phyloP scores from a whole-genome alignment of 1,140 invertebrate species.

The Pachypsylla venusta region DNA sequence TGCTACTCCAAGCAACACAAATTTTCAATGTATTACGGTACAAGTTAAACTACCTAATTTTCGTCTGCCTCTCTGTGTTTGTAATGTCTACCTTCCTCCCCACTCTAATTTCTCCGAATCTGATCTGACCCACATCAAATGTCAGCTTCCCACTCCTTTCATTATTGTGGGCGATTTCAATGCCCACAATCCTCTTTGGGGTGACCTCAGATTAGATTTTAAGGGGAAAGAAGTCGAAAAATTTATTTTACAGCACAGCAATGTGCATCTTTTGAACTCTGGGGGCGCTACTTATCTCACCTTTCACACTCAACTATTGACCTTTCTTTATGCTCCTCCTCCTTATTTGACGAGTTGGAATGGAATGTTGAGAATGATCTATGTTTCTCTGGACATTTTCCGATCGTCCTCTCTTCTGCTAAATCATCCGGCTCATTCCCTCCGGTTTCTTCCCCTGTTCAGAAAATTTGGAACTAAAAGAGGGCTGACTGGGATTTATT shows the following conservation, averaged over 20 bases:
- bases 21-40: background rate
- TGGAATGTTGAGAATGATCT: background rate
- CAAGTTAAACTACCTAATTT: background rate
- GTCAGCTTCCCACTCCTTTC: slow-evolving; percentile 26
- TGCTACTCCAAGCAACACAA: background rate
- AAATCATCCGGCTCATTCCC: background rate
- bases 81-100: background rate
- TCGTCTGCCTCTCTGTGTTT: background rate
- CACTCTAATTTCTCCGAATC: background rate
- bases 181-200: slow-evolving; percentile 26
- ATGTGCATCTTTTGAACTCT: background rate
- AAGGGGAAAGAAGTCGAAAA: slow-evolving; percentile 23
- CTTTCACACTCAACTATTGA: background rate
- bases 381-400: background rate
- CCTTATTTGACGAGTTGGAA: background rate
- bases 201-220: slow-evolving; percentile 23
- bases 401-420: background rate
- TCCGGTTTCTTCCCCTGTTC: background rate
- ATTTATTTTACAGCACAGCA: background rate
- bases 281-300: background rate
- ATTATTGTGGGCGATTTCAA: slow-evolving; percentile 28
- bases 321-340: background rate
- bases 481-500: background rate
- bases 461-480: background rate
- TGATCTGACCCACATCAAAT: slow-evolving; percentile 23